These are phyloP conservation scores for Synergus umbraculus DNA, from an alignment of 2,888 invertebrate genomes.

Conservation along the genomic window DNA sequence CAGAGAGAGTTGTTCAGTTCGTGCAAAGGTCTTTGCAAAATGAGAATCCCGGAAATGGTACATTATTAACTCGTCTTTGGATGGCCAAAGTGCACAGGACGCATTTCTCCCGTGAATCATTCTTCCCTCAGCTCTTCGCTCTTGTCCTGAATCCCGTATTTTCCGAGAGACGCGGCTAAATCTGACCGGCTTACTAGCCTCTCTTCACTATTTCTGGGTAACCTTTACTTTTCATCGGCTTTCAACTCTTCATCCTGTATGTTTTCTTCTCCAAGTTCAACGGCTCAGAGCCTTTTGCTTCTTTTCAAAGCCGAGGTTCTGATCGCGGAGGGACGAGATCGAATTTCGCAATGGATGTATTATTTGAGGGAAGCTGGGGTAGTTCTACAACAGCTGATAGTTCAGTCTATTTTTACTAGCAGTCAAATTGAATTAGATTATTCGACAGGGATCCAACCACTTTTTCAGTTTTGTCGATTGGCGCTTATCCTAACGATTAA, in stretches of 20 bases:
- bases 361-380: background rate
- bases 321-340: background rate
- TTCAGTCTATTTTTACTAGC: background rate
- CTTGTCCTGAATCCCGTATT: slow-evolving; percentile 20
- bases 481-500: too few species aligned
- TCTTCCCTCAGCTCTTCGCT: slow-evolving; percentile 6
- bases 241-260: background rate
- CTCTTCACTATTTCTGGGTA: slow-evolving; percentile 1
- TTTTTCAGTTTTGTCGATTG: too few species aligned
- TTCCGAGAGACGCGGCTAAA: slow-evolving; percentile 22
- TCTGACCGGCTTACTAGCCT: slow-evolving; percentile 34
- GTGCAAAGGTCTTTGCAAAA: slow-evolving; percentile 55
- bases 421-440: background rate
- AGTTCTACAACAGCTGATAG: slow-evolving; percentile 1
- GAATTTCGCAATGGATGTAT: background rate
- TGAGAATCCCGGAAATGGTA: slow-evolving; percentile 55
- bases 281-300: background rate
- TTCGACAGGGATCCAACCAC: too few species aligned
- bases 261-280: slow-evolving; percentile 6
- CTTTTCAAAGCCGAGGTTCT: background rate
- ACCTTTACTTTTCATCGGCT: slow-evolving; percentile 28
- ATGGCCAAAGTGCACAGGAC: slow-evolving; percentile 21
- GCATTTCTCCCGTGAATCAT: background rate
- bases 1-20: slow-evolving; percentile 48
- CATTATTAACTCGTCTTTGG: slow-evolving; percentile 59